These are phyloP conservation scores for Exephanes ischioxanthus DNA, from an alignment of 2,888 invertebrate genomes.

Conservation along the genomic window DNA sequence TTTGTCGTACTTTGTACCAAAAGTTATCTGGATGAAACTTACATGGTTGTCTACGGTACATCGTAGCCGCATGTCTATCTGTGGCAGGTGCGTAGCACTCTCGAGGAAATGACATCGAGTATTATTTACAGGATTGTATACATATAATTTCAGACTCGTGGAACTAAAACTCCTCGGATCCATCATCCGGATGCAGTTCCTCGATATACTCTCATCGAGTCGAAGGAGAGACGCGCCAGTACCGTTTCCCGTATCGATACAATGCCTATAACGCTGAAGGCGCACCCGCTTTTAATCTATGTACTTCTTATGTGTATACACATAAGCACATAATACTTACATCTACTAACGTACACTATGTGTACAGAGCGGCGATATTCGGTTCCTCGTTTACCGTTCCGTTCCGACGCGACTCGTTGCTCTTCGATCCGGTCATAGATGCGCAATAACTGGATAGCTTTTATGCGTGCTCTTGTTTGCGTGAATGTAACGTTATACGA, in stretches of 20 bases:
- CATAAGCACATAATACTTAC: neutral
- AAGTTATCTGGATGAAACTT: no score
- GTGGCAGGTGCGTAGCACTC: neutral
- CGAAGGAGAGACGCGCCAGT: neutral
- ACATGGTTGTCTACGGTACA: neutral
- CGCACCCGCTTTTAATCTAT: constrained; percentile 8
- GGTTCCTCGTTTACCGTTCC: constrained; percentile 6
- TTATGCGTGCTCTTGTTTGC: neutral
- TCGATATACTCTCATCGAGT: neutral
- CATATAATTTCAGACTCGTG: constrained; percentile 2
- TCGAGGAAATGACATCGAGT: neutral
- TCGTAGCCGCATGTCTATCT: neutral
- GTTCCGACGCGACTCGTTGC: constrained; percentile 1
- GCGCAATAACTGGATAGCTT: neutral
- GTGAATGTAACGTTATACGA: neutral
- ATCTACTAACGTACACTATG: neutral
- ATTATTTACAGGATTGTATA: neutral
- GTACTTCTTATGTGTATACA: neutral
- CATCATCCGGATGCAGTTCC: neutral
- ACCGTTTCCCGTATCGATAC: constrained; percentile 8
- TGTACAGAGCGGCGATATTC: neutral
- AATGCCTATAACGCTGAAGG: constrained; percentile 10
- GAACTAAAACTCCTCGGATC: neutral
- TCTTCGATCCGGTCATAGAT: constrained; percentile 8
- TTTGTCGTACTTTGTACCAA: no score